These are phyloP conservation scores for Hyles euphorbiae DNA, from an alignment of 1,140 invertebrate species.

Conservation along the genomic window DNA sequence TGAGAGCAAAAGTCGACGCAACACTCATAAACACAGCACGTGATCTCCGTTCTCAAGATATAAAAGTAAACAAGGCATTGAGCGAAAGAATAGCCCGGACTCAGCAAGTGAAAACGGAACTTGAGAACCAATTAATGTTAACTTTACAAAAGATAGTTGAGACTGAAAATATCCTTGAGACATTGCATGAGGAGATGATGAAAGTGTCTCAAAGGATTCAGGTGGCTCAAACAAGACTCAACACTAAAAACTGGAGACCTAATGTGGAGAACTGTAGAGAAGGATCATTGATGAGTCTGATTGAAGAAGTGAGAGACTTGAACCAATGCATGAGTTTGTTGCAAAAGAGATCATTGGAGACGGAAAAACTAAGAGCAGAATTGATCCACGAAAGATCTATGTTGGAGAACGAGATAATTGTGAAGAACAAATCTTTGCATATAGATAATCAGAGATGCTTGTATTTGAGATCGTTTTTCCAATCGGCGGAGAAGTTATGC, in stretches of 20 bases:
- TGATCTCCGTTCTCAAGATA: conserved; percentile 83
- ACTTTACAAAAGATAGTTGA: conserved; percentile 77
- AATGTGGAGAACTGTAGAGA: conserved; percentile 84
- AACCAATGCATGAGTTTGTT: conserved; percentile 79
- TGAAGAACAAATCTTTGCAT: conserved; percentile 82
- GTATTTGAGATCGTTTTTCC: conserved; percentile 79
- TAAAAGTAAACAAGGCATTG: conserved; percentile 80
- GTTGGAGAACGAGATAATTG: conserved; percentile 82
- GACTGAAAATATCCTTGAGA: conserved; percentile 80
- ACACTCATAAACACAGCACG: conserved; percentile 79
- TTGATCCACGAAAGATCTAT: conserved; percentile 77
- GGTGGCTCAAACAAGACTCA: conserved; percentile 84
- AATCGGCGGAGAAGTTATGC: conserved; percentile 79
- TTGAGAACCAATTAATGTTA: conserved; percentile 79
- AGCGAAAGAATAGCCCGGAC: conserved; percentile 78
- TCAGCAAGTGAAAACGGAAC: conserved; percentile 77
- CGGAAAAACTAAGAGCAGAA: conserved; percentile 77
- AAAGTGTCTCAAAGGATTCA: conserved; percentile 82
- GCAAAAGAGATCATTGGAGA: conserved; percentile 76
- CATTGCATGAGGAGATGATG: conserved; percentile 78
- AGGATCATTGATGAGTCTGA: conserved; percentile 78
- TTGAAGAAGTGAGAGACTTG: conserved; percentile 82
- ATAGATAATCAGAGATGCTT: conserved; percentile 81
- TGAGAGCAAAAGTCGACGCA: conserved; percentile 78
- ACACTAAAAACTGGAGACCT: conserved; percentile 79